Evolutionary conservation across 2,797 vertebrate genomes (phyloP).

Genomic region (Kryptolebias ocellatus): DNA sequence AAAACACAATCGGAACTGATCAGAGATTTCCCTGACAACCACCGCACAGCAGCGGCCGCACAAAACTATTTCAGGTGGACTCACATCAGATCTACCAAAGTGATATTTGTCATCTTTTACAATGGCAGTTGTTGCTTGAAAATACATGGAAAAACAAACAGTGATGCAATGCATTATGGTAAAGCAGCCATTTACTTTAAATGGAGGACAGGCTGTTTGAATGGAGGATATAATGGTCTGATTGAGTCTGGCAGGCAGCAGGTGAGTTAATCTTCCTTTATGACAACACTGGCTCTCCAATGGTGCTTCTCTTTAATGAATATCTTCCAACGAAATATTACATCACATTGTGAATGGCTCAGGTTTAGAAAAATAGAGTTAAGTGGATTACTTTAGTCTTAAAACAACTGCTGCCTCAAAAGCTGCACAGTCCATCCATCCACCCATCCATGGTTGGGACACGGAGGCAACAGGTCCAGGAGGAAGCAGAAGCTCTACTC

Average conservation of each 20-base stretch:
- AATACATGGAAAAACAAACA: conserved; percentile 45
- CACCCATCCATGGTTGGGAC: too few relatives aligned
- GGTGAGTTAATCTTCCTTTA: conserved; percentile 32
- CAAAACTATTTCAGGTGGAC: conserved; percentile 44
- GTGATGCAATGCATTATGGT: conserved; percentile 42
- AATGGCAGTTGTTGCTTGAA: conserved; percentile 35
- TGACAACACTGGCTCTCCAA: conserved; percentile 24
- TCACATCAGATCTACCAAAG: conserved; percentile 18
- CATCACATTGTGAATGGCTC: conserved; percentile 2
- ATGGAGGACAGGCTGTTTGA: conserved; percentile 55
- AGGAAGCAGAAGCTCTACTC: too few relatives aligned
- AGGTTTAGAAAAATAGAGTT: too few relatives aligned
- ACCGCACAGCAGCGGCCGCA: conserved; percentile 16
- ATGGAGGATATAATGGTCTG: conserved; percentile 48
- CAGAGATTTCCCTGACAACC: conserved; percentile 40
- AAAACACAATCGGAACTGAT: conserved; percentile 60
- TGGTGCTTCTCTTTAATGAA: conserved; percentile 8
- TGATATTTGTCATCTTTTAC: conserved; percentile 24
- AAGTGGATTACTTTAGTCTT: too few relatives aligned
- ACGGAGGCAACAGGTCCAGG: too few relatives aligned
- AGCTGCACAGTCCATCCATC: too few relatives aligned
- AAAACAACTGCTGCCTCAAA: too few relatives aligned
- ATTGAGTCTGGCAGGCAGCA: conserved; percentile 55
- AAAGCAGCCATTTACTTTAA: conserved; percentile 21
- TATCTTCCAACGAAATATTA: conserved; percentile 4